Base-by-base conservation (phyloP, 92 coral and sea anemone genomes). In the Ricordea florida region DNA sequence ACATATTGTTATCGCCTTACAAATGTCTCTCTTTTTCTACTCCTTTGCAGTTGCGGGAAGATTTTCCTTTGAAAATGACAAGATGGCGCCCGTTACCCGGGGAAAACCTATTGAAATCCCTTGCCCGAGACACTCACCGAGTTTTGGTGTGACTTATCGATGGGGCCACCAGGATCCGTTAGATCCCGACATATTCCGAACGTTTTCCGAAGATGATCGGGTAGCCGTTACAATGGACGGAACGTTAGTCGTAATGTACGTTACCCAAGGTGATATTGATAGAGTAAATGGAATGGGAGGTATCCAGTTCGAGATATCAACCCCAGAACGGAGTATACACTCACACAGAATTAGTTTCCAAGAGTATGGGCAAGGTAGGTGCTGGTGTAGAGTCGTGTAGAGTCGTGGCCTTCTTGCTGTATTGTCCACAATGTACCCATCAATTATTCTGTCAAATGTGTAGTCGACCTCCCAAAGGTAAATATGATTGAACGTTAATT, bases 61-160 rank as follows among this genome's bases (percentile, higher is more conserved):
- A 6, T 63, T 63, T 10, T 8, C 26, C 20, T 63, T 6, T 17
- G 70, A 29, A 26, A 41, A 42, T 27, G 17, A 63, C 38, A 63
- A 63, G 9, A 5, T n/a, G 20, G 55, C 70, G 27, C 70, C 55
- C 1, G 70, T 63, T 26, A 25, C 55, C 11, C 38, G 41, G n/a
- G 70, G 70, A 8, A 63, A 17, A 28, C 40, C 70, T 26, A 14
- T 63, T 3, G 55, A 63, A 63, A 43, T 63, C 9, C 70, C 37
- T 1, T 63, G 70, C 44, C 70, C 70, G 5, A 1, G 9, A 3
- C 70, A 42, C 55, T 20, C 15, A 3, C 70, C 55, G 2, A 63
- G 70, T 24, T 63, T 4, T 38, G 70, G 70, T 41, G 70, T 42
- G 1, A 63, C 36, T 13, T 63, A 63, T 40, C 70, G 53, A 10